Base-by-base conservation (phyloP, 2,113 vertebrate genomes). In the Aegithalos caudatus region DNA sequence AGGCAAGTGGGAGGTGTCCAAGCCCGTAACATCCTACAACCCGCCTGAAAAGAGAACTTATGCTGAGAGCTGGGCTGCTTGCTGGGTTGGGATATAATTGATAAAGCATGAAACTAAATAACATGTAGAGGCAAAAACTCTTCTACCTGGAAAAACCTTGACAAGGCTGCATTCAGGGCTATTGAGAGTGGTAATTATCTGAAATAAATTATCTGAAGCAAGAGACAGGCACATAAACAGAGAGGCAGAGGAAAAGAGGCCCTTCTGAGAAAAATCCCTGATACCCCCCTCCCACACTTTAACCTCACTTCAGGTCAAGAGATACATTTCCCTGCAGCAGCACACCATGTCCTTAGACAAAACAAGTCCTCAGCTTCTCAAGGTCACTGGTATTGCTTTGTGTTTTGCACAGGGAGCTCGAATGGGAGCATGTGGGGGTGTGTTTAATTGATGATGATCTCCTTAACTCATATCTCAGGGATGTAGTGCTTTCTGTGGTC, bases 261-360 rank as follows among this genome's bases (percentile, higher is more conserved):
- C 15, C 22, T 57, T 92, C 16, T 47, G 51, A 93, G 65, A 72
- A 88, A 16, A 93, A 91, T 35, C 13, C 23, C 22, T 69, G n/a
- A 12, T 90, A 27, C 29, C 10, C 31, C 3, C 1, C 35, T 60
- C 21, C 51, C 76, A 64, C 31, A 56, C 3, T 66, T 60, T 79
- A 88, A 69, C 72, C 57, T 95, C 77, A 73, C 67, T 95, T 86
- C 47, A 67, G 88, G 74, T 91, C 91, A 94, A 83, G 69, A 61
- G 60, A 56, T 45, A 71, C 47, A 71, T n/a, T 95, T 97, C 48
- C 64, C 70, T 93, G 17, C 44, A 94, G 61, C 48, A 89, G 48
- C 78, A 93, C 86, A 73, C 64, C 33, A 27, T 67, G 45, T 85
- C 81, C 44, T 42, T 64, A 37, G 66, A 92, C 62, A 90, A 84